Evolutionary conservation across 2,888 invertebrate genomes (phyloP), one percentile per base, ranked within the genome.

Genomic region (Chirona hameri): DNA sequence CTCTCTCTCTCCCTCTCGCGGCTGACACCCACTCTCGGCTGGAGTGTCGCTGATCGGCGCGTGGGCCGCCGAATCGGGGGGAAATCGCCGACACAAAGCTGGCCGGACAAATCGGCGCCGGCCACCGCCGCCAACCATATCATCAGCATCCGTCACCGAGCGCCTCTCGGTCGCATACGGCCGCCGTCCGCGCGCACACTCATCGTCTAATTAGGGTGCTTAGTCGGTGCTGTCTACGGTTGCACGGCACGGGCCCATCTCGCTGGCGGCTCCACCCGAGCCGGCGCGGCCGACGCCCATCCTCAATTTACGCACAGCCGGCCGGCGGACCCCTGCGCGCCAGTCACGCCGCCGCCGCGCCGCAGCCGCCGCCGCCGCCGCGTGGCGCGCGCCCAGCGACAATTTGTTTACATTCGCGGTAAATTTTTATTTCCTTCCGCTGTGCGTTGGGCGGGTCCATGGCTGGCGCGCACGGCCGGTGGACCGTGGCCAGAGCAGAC

Each of bases 201-300:
- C 76, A 76, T 76, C 76, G 39, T 2, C 76, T 76, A 76, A 76
- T 76, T 76, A 76, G 76, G 76, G 76, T 76, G 76, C 76, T 76
- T 76, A 76, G 76, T 76, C 46, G 46, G 76, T 46, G 39, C 76
- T 76, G 76, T 76, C 76, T 76, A 76, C 76, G 76, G 76, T 76
- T 76, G 76, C 76, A 76, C 76, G 76, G 76, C 76, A 76, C 76
- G 76, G 39, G 24, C 76, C 39, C 76, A 76, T 76, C 76, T 76
- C 76, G 76, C 46, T 14, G 76, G 46, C 10, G 72, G 27, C 76
- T 76, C 76, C 76, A 76, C 76, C 76, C 76, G 10, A 24, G 27
- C 21, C 27, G 24, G 24, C 10, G 69, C 76, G 39, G 27, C 76
- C 76, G 76, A 27, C 76, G 76, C 76, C 76, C 76, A 76, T 76